Evolutionary conservation across 2,797 vertebrate genomes (phyloP).

Genomic region (Eulemur coronatus): DNA sequence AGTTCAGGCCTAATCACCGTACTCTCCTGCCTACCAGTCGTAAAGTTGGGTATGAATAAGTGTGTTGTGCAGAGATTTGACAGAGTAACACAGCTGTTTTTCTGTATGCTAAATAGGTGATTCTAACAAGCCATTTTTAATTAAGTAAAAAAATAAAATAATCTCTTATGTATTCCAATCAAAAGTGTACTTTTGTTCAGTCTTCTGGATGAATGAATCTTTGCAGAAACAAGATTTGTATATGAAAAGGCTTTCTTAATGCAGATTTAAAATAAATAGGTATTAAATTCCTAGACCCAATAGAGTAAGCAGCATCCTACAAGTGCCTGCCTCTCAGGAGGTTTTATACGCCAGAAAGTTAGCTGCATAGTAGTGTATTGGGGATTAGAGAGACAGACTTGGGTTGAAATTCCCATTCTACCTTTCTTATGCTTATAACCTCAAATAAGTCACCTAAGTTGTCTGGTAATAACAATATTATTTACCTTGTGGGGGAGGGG

Average conservation of each 20-base stretch:
- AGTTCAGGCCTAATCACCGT: background rate
- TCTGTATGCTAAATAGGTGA: background rate
- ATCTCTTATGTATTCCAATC: constrained; percentile 33
- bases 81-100: background rate
- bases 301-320: background rate
- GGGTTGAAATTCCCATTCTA: background rate
- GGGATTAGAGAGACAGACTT: background rate
- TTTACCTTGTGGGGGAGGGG: background rate
- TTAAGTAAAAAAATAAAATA: background rate
- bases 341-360: background rate
- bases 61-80: background rate
- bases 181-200: constrained; percentile 15
- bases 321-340: background rate
- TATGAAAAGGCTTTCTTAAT: background rate
- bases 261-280: background rate
- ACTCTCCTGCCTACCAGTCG: background rate
- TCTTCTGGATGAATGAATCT: constrained; percentile 29
- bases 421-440: background rate
- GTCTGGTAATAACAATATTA: background rate
- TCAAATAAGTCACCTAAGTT: background rate
- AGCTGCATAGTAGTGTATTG: background rate
- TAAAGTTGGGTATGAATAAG: background rate
- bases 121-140: constrained; percentile 43
- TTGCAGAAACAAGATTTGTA: background rate
- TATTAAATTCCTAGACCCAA: background rate